Conservation (phyloP, 2,113 vertebrate genomes). For the Pituophis catenifer region DNA sequence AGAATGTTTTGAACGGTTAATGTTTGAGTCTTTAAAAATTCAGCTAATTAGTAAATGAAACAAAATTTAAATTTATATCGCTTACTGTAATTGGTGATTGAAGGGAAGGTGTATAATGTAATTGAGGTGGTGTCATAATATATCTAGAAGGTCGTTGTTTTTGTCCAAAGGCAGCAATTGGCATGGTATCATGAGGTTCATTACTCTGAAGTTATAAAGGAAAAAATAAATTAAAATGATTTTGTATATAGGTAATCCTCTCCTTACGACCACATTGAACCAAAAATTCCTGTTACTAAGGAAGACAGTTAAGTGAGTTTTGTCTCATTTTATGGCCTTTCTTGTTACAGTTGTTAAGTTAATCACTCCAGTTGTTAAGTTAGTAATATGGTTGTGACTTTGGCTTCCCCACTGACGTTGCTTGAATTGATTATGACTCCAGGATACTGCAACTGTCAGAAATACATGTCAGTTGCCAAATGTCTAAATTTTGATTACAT, state of each 20-base stretch:
- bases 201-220: constrained; percentile 79
- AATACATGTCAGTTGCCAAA: not conserved
- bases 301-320: not conserved
- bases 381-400: not conserved
- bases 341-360: not conserved
- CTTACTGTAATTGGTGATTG: constrained; percentile 87
- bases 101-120: constrained; percentile 79
- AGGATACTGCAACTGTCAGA: not conserved
- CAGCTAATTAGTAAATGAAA: not conserved
- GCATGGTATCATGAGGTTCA: constrained; percentile 97
- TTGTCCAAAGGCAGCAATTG: constrained; percentile 95
- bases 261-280: not conserved
- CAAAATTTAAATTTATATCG: not conserved
- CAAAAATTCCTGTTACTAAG: not conserved
- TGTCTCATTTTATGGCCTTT: not conserved
- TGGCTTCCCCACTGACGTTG: not conserved
- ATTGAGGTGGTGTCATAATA: constrained; percentile 88
- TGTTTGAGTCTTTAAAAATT: not conserved
- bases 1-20: constrained; percentile 1
- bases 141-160: constrained; percentile 91
- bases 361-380: not conserved
- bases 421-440: not conserved
- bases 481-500: not conserved
- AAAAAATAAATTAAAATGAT: constrained; percentile 10
- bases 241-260: not conserved